A percentile compares a stretch with the other conserved stretches of the same genome.
phyloP scores from a whole-genome alignment of 1,140 invertebrate genomes.

The Drosophila sproati region DNA sequence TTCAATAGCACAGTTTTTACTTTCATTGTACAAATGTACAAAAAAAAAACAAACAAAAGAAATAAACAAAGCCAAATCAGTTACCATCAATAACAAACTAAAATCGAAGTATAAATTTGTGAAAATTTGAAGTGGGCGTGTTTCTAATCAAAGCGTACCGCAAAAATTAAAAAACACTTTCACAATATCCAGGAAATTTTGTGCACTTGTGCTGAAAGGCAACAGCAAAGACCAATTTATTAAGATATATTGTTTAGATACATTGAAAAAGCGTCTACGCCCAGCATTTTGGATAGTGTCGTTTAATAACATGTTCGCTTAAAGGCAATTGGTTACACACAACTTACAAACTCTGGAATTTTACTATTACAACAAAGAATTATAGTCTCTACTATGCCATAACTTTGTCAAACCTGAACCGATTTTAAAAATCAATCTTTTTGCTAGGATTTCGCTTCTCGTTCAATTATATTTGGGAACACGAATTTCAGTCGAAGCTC shows the following conservation, averaged over 20 bases:
- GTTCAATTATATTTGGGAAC: too few relatives aligned
- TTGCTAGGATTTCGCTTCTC: too few relatives aligned
- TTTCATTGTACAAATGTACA: too few relatives aligned
- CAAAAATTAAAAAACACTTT: constrained; percentile 8
- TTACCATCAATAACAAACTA: not conserved
- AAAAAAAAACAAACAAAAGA: not conserved
- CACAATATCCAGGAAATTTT: constrained; percentile 23
- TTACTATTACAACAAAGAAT: too few relatives aligned
- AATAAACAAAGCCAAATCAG: not conserved
- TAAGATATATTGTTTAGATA: not conserved
- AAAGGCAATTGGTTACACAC: not conserved
- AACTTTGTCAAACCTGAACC: too few relatives aligned
- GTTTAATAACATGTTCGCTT: not conserved
- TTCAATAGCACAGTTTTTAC: constrained; percentile 4
- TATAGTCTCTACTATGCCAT: too few relatives aligned
- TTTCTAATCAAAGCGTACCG: constrained; percentile 17
- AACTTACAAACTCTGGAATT: not conserved
- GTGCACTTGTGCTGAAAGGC: not conserved
- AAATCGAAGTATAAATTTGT: not conserved
- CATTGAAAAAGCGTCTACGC: not conserved
- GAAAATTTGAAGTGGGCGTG: constrained; percentile 17
- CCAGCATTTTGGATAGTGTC: not conserved
- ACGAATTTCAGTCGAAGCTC: too few relatives aligned
- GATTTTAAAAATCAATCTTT: too few relatives aligned
- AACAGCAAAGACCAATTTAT: not conserved